phyloP scores from a whole-genome alignment of 2,888 invertebrate species.

The Sycophila texana region DNA sequence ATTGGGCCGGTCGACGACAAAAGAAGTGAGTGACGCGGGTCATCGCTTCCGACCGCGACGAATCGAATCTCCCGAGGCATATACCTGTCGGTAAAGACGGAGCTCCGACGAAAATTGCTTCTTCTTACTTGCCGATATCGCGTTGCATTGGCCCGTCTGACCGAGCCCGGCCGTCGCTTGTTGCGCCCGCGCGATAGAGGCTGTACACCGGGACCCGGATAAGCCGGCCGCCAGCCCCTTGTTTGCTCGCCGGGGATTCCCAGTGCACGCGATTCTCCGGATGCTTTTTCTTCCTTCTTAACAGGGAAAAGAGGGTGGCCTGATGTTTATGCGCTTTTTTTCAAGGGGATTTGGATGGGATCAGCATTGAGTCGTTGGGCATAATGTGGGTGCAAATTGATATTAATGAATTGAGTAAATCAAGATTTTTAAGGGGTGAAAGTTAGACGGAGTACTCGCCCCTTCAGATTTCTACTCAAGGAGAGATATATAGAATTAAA shows the following conservation, averaged over 20 bases:
- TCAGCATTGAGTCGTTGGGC: too few relatives aligned
- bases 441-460: too few relatives aligned
- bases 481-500: too few relatives aligned
- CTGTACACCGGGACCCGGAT: not conserved
- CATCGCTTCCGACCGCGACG: not conserved
- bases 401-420: too few relatives aligned
- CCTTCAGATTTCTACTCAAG: too few relatives aligned
- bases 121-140: slow-evolving; percentile 6
- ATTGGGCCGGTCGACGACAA: not conserved
- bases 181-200: slow-evolving; percentile 10
- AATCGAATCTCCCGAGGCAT: slow-evolving; percentile 1
- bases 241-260: slow-evolving; percentile 7
- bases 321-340: too few relatives aligned
- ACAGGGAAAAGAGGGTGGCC: too few relatives aligned
- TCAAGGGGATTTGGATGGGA: too few relatives aligned
- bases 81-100: slow-evolving; percentile 19
- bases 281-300: not conserved
- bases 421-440: too few relatives aligned
- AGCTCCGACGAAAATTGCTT: slow-evolving; percentile 43
- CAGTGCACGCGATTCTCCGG: not conserved
- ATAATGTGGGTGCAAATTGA: too few relatives aligned
- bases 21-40: not conserved
- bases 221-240: not conserved
- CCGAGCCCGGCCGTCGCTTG: slow-evolving; percentile 32
- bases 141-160: slow-evolving; percentile 26